Conservation (phyloP, 2,113 vertebrate species). For the Baryphthengus martii region DNA sequence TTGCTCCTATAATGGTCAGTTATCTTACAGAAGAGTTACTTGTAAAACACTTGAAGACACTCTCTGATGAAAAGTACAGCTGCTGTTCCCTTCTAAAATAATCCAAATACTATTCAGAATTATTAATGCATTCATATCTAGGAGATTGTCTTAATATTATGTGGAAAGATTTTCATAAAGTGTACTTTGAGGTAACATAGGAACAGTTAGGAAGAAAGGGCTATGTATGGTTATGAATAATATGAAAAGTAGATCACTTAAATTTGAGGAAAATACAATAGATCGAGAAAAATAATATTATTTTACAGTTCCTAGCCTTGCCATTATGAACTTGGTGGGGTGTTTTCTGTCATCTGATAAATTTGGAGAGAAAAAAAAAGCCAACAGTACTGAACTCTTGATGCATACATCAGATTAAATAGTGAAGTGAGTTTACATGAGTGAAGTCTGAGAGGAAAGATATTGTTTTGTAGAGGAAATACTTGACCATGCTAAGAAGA, state of each 20-base stretch:
- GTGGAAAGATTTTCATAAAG: neutral
- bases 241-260: neutral
- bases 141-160: neutral
- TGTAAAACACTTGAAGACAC: neutral
- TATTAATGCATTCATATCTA: neutral
- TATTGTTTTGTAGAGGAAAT: slow-evolving; percentile 33
- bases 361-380: neutral
- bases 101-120: neutral
- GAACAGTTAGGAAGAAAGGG: neutral
- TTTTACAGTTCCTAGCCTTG: neutral
- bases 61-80: neutral
- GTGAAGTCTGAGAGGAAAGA: slow-evolving; percentile 14
- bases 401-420: neutral
- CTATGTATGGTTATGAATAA: neutral
- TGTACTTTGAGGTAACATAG: neutral
- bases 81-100: neutral
- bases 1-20: rapidly evolving
- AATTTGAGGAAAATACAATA: neutral
- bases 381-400: neutral
- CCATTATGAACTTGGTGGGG: neutral
- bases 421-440: neutral
- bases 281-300: neutral
- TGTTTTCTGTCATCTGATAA: neutral
- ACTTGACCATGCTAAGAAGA: neutral
- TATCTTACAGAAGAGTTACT: neutral